Base-by-base conservation (phyloP, 2,797 vertebrate species). In the Sternotherus odoratus region DNA sequence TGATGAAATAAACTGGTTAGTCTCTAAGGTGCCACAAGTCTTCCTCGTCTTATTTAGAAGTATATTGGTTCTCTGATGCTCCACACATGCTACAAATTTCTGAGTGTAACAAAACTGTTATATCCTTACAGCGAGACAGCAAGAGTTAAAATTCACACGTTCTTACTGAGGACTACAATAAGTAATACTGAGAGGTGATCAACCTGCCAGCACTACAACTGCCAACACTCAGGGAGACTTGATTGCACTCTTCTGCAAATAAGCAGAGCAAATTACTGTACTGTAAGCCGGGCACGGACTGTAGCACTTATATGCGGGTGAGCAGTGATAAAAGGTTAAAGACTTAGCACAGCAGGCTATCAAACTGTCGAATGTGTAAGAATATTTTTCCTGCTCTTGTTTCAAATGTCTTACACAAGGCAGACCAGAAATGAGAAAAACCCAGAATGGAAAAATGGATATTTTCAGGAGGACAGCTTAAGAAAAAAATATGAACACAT, bases 191-290 rank as follows among this genome's bases (percentile, higher is more conserved):
- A 63, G 77, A 90, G 78, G 26, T 8, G n/a, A 93, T 69, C 90
- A 80, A 81, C 84, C 87, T 82, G 60, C 83, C 51, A 15, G 54
- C 88, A 79, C 28, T 79, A 7, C 0, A 1, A 69, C 69, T 87
- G 86, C 49, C 2, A 91, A 30, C 63, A 43, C 84, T 53, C 56
- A 2, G 77, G 87, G 23, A 95, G 88, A 88, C 60, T 50, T 53
- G 88, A 91, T 83, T 82, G 75, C 13, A 78, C 85, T 84, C 81
- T 94, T 90, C 90, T 57, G 66, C 88, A 84, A 94, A 88, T 79
- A 91, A 88, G 23, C 69, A 78, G 13, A 94, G 79, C 33, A 96
- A 95, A 95, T 86, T 92, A 60, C 74, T 86, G 92, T 82, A 30
- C 56, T 87, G 15, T 36, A 88, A 95, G 93, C 90, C 19, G 56